These are phyloP conservation scores for Musca vetustissima DNA, from an alignment of 1,140 invertebrate species.

Conservation along the genomic window DNA sequence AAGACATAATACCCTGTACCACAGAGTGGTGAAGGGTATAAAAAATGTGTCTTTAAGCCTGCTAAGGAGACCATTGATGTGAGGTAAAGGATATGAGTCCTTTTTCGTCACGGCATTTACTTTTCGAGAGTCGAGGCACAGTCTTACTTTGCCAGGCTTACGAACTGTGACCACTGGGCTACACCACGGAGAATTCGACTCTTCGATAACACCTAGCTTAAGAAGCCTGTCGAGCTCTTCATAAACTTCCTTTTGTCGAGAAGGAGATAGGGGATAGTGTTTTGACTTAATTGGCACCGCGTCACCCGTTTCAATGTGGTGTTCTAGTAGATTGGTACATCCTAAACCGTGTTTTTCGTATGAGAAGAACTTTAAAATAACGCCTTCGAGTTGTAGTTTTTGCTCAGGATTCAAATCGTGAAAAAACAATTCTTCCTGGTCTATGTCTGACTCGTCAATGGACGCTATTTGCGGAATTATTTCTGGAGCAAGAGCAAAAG, in stretches of 20 bases:
- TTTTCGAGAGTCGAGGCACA: constrained; percentile 52
- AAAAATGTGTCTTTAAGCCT: constrained; percentile 39
- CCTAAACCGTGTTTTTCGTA: not conserved
- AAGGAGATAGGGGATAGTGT: constrained; percentile 14
- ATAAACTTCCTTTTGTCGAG: not conserved
- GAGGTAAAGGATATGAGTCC: constrained; percentile 42
- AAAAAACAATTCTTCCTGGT: not conserved
- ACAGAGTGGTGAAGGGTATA: no score
- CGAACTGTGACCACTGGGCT: constrained; percentile 17
- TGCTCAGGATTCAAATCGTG: not conserved
- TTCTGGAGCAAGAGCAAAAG: not conserved
- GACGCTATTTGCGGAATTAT: not conserved
- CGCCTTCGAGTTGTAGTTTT: not conserved
- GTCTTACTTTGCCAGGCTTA: constrained; percentile 29
- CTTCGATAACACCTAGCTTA: constrained; percentile 13
- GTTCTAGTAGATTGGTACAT: not conserved
- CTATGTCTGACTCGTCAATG: not conserved
- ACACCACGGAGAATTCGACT: constrained; percentile 16
- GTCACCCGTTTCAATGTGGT: not conserved
- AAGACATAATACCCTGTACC: no score
- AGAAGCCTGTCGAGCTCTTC: constrained; percentile 3
- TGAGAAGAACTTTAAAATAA: not conserved
- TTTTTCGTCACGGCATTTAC: constrained; percentile 49
- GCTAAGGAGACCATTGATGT: constrained; percentile 44
- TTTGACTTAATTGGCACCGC: not conserved